Percentiles rank a stretch among this genome's conserved stretches.
These are phyloP conservation scores for Agelaius tricolor DNA, from an alignment of 2,113 vertebrate species.

Conservation along the genomic window DNA sequence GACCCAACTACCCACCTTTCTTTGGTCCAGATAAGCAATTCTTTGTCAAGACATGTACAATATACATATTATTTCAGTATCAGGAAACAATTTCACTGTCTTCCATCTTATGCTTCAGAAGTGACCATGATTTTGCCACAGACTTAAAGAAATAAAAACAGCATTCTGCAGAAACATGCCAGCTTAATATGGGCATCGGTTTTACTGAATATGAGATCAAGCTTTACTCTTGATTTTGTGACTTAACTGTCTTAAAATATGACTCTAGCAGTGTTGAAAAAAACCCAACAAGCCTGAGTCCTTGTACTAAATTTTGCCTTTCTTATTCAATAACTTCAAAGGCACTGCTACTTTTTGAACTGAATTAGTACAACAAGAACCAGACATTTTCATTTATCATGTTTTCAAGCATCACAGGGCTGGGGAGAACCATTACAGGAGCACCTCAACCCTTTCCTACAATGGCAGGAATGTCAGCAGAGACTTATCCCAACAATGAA, in stretches of 20 bases:
- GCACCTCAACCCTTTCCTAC: neutral
- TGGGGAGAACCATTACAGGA: neutral
- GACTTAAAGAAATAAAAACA: neutral
- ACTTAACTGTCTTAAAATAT: neutral
- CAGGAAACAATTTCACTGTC: neutral
- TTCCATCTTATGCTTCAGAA: neutral
- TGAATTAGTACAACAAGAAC: neutral
- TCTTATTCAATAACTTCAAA: neutral
- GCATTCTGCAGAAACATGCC: neutral
- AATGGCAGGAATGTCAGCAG: neutral
- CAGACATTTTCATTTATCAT: neutral
- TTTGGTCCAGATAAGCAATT: neutral
- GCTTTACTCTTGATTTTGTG: neutral
- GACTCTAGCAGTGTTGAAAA: neutral
- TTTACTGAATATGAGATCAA: neutral
- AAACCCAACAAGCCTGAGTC: neutral
- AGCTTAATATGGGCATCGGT: neutral
- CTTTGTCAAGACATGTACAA: neutral
- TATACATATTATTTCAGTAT: too few species aligned
- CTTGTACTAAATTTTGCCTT: neutral
- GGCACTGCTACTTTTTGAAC: neutral
- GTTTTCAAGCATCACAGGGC: neutral
- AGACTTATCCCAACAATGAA: neutral
- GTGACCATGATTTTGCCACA: neutral
- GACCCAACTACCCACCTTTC: neutral